Percentiles rank a stretch among this genome's conserved stretches.
These are phyloP conservation scores for Eledona agricola DNA, from an alignment of 2,888 invertebrate species.

Conservation along the genomic window DNA sequence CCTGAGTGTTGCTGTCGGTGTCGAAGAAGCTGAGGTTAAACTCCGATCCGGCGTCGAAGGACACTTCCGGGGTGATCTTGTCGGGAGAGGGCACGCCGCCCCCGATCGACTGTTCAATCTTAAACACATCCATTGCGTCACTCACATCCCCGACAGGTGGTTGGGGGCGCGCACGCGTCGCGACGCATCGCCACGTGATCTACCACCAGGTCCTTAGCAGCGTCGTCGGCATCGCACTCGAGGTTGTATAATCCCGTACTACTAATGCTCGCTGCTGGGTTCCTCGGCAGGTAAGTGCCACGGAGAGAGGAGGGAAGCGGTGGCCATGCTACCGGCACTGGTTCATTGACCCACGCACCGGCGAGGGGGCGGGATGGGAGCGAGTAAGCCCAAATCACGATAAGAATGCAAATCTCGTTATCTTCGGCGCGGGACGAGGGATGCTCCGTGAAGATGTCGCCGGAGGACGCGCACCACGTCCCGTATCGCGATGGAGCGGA, in stretches of 20 bases:
- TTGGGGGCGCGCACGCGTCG: conserved; percentile 51
- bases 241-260: conserved; percentile 58
- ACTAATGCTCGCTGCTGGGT: conserved; percentile 59
- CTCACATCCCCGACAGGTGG: conserved; percentile 46
- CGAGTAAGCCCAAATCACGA: conserved; percentile 51
- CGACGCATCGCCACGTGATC: conserved; percentile 56
- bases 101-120: conserved; percentile 72
- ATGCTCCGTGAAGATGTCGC: background rate
- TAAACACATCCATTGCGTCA: conserved; percentile 75
- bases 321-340: conserved; percentile 62
- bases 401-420: conserved; percentile 54
- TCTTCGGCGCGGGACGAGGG: conserved; percentile 5
- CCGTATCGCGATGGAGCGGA: background rate
- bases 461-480: conserved; percentile 3
- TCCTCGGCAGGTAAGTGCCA: conserved; percentile 57
- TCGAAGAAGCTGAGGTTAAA: conserved; percentile 86
- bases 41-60: conserved; percentile 79
- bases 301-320: conserved; percentile 55
- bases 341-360: conserved; percentile 59
- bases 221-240: conserved; percentile 53
- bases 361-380: conserved; percentile 44
- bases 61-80: conserved; percentile 71
- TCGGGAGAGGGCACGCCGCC: conserved; percentile 71
- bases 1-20: conserved; percentile 70
- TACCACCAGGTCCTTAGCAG: conserved; percentile 51